Conservation (phyloP, 2,797 vertebrate species). For the Falco peregrinus region DNA sequence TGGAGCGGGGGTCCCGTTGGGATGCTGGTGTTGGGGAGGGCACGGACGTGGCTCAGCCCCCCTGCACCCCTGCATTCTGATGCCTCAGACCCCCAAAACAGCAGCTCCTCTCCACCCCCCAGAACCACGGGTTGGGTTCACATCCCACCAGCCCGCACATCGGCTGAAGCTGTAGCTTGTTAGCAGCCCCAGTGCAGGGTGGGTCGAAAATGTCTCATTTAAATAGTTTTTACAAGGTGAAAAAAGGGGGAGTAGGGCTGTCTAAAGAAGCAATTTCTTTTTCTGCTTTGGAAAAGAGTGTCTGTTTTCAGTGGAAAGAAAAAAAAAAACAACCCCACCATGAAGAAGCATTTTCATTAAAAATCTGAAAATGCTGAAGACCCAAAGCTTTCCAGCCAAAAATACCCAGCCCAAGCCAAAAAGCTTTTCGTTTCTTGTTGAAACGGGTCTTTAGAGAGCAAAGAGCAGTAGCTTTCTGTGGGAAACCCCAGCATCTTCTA, state of each 20-base stretch:
- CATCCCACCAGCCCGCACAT: neutral
- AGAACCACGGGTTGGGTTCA: neutral
- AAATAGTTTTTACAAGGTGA: neutral
- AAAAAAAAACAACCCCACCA: neutral
- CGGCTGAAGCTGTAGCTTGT: neutral
- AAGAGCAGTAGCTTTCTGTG: neutral
- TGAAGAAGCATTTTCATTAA: neutral
- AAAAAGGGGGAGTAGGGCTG: neutral
- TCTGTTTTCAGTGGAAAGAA: neutral
- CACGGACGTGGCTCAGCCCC: neutral
- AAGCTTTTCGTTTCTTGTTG: neutral
- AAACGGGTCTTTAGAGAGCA: neutral
- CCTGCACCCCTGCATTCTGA: neutral
- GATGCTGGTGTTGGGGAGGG: neutral
- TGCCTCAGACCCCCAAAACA: rapidly evolving
- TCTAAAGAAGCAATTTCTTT: neutral
- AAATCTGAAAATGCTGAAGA: neutral
- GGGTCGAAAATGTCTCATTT: neutral
- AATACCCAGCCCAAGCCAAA: neutral
- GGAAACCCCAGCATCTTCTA: neutral
- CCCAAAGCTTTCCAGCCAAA: neutral
- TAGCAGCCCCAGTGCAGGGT: neutral
- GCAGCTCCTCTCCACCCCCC: neutral
- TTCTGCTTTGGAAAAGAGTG: neutral
- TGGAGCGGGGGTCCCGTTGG: rapidly evolving